These are phyloP conservation scores for Platichthys stellatus DNA, from an alignment of 2,113 vertebrate genomes.

Conservation along the genomic window DNA sequence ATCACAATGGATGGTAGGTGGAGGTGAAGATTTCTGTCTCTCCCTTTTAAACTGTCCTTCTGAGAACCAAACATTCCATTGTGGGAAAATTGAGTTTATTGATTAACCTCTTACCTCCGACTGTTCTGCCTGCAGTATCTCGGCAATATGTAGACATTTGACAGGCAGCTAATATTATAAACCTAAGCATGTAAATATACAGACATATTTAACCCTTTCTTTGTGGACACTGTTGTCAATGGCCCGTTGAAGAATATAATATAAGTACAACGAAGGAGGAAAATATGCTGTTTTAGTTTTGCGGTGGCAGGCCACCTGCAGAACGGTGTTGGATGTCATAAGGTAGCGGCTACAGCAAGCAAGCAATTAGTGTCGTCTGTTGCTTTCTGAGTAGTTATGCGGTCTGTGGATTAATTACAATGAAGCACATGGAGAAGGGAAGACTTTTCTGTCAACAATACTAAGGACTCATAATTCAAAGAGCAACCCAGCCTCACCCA, in stretches of 20 bases:
- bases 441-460: background rate
- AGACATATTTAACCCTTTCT: background rate
- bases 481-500: background rate
- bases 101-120: background rate
- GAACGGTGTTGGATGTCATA: background rate
- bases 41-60: background rate
- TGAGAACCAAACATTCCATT: background rate
- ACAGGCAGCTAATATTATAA: background rate
- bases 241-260: background rate
- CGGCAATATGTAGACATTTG: no score
- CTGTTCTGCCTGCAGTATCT: background rate
- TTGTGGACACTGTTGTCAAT: background rate
- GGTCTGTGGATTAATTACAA: background rate
- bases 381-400: background rate
- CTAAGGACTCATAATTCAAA: background rate
- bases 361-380: background rate
- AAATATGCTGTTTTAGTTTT: background rate
- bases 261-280: background rate
- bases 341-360: background rate
- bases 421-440: background rate
- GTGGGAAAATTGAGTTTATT: background rate
- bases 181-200: background rate
- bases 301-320: background rate
- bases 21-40: background rate
- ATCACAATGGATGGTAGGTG: conserved; percentile 79